Base-by-base conservation (phyloP, 2,888 invertebrate species). In the Achlya flavicornis region DNA sequence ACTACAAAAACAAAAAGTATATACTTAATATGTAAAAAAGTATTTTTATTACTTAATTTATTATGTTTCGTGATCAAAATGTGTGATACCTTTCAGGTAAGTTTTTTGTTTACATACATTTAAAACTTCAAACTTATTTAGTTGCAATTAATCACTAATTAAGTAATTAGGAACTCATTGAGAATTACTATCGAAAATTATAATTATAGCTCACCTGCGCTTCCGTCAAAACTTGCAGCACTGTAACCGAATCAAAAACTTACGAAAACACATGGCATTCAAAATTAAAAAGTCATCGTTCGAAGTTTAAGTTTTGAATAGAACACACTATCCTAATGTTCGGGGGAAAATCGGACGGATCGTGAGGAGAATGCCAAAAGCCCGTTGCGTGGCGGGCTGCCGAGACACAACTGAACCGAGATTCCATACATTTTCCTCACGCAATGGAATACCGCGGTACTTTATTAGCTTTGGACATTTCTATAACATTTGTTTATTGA, bases 331-430 rank as follows among this genome's bases (percentile, higher is more conserved):
- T 53, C 53, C 53, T 19, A 53, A 53, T 53, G 53, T 53, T 53
- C 19, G 10, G 7, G 19, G 19, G 10, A 53, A 53, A 19, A n/a
- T 53, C 53, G 53, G 16, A 53, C 53, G 53, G 53, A 19, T 19
- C 53, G 53, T 53, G 53, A n/a, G 53, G 19, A 16, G 53, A 53
- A 53, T 53, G 53, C 16, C 16, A 33, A 59, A 32, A 63, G 61
- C 58, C 43, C 62, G 63, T 66, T 61, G 61, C 66, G 63, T 63
- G 57, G 63, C 35, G 12, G 67, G 69, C 65, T 26, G 57, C 64
- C 61, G 61, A 63, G 67, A 64, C 61, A 57, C 61, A 58, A 72
- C 72, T 72, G 72, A 70, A 62, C 64, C 64, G 65, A 57, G 58
- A 53, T 35, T 14, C 63, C 64, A 66, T 66, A 68, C 61, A 66